A percentile compares a stretch with the other conserved stretches of the same genome.
These are phyloP conservation scores for Lycophotia porphyrea DNA, from an alignment of 2,888 invertebrate genomes.

Conservation along the genomic window DNA sequence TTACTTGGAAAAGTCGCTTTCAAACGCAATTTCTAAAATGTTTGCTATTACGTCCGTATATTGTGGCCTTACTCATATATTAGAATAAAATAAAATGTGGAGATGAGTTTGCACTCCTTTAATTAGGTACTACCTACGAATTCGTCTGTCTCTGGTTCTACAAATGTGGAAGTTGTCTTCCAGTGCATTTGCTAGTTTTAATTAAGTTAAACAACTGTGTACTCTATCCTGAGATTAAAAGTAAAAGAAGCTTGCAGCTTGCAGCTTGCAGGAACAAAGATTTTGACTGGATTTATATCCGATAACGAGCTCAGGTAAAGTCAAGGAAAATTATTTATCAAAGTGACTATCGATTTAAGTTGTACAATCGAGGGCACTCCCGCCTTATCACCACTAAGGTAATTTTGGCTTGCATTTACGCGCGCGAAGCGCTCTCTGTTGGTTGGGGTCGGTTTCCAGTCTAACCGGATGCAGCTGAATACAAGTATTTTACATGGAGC, in stretches of 20 bases:
- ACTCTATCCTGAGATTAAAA: constrained; percentile 15
- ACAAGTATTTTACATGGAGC: no score
- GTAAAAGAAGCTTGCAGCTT: not conserved
- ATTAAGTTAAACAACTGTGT: constrained; percentile 19
- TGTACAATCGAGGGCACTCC: no score
- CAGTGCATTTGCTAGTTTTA: constrained; percentile 10
- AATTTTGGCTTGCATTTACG: no score
- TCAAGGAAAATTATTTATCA: not conserved
- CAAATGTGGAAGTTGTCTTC: not conserved
- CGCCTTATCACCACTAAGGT: no score
- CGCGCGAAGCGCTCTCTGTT: no score
- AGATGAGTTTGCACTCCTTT: not conserved
- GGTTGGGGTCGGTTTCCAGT: no score
- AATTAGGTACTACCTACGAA: constrained; percentile 2
- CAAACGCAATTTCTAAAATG: not conserved
- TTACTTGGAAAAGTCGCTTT: not conserved
- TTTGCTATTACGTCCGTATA: not conserved
- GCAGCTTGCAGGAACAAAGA: not conserved
- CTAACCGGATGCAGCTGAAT: no score
- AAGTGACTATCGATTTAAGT: no score
- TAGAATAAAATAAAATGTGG: not conserved
- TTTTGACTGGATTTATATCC: constrained; percentile 8
- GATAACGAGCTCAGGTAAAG: not conserved
- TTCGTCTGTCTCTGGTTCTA: not conserved
- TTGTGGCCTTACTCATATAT: not conserved